phyloP scores from a whole-genome alignment of 1,140 invertebrate species.

The Drosophila carrolli region DNA sequence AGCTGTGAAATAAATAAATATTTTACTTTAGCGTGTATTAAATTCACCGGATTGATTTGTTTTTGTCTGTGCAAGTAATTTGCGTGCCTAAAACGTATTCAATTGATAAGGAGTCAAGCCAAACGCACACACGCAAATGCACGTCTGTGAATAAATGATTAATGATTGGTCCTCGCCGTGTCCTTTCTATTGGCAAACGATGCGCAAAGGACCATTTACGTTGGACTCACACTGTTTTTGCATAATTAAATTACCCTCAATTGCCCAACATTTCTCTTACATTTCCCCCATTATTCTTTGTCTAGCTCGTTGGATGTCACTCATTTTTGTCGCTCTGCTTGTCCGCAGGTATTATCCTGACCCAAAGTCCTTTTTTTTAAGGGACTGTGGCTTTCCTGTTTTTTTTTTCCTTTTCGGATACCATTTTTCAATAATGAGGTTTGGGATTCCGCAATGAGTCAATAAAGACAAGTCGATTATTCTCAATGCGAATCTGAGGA shows the following conservation, averaged over 20 bases:
- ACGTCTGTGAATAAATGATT: conserved; percentile 60
- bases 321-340: conserved; percentile 25
- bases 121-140: conserved; percentile 12
- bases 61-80: conserved; percentile 26
- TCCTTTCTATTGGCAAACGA: conserved; percentile 34
- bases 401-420: not conserved
- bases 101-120: conserved; percentile 51
- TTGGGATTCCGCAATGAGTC: conserved; percentile 29
- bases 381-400: conserved; percentile 5
- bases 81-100: conserved; percentile 43
- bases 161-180: conserved; percentile 39
- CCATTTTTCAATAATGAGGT: conserved; percentile 28
- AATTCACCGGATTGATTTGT: not conserved
- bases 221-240: conserved; percentile 29
- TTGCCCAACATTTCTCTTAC: conserved; percentile 15
- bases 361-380: conserved; percentile 1
- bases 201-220: conserved; percentile 36
- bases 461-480: conserved; percentile 23
- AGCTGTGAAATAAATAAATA: too few species aligned
- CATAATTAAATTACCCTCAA: conserved; percentile 55
- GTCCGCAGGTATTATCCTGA: conserved; percentile 27
- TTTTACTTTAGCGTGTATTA: not conserved
- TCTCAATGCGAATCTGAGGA: conserved; percentile 6
- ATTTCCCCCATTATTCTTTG: conserved; percentile 18
- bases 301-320: conserved; percentile 24